These are phyloP conservation scores for Trimorus sp. DNA, from an alignment of 2,888 invertebrate species.

Conservation along the genomic window DNA sequence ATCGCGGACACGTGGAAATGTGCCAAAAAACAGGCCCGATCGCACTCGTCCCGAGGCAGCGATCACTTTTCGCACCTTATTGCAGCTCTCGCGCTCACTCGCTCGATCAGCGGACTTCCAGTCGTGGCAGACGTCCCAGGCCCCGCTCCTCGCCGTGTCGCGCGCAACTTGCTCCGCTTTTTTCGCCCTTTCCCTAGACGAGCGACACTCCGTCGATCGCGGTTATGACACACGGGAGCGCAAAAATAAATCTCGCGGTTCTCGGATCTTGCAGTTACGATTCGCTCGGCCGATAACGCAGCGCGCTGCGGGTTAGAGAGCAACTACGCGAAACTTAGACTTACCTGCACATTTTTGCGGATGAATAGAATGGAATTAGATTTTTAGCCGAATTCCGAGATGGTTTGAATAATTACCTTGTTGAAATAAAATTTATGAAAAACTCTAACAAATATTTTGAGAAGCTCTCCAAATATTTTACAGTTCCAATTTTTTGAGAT, in stretches of 20 bases:
- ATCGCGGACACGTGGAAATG: constrained; percentile 62
- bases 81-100: neutral
- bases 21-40: constrained; percentile 59
- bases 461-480: no score
- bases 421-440: no score
- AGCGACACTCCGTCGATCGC: constrained; percentile 45
- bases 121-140: neutral
- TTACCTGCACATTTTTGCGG: no score
- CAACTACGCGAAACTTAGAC: no score
- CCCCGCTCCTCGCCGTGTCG: neutral
- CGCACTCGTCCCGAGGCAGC: constrained; percentile 28
- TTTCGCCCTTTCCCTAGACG: constrained; percentile 23
- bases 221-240: constrained; percentile 61
- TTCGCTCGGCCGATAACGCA: constrained; percentile 21
- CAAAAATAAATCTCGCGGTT: constrained; percentile 66
- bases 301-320: no score
- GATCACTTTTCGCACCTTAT: constrained; percentile 48
- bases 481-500: no score
- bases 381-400: no score
- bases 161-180: constrained; percentile 13
- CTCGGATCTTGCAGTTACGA: constrained; percentile 27
- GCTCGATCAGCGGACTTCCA: constrained; percentile 15
- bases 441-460: no score
- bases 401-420: no score
- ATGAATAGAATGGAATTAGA: no score